These are phyloP conservation scores for Procambarus clarkii DNA, from an alignment of 1,140 invertebrate species.

Conservation along the genomic window DNA sequence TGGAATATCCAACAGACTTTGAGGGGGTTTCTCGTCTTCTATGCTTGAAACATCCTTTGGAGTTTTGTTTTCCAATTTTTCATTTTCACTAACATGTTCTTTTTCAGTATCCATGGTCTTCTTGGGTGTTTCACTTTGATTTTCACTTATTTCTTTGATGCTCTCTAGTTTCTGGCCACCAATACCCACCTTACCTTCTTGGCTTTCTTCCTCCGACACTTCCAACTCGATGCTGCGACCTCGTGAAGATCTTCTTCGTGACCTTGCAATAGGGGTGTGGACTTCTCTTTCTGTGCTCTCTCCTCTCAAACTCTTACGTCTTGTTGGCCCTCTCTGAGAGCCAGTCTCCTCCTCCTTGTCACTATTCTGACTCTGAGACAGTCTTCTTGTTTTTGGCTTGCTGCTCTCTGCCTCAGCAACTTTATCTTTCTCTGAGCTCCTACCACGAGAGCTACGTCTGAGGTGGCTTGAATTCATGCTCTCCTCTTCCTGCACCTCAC, in stretches of 20 bases:
- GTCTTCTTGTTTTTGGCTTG: constrained; percentile 7
- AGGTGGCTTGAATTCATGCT: neutral
- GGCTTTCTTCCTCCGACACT: neutral
- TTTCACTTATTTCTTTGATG: constrained; percentile 39
- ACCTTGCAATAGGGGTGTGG: neutral
- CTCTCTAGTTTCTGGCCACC: constrained; percentile 18
- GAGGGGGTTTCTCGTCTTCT: neutral
- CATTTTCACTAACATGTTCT: neutral
- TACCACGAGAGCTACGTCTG: constrained; percentile 17
- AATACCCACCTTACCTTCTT: neutral
- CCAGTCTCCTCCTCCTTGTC: constrained; percentile 6
- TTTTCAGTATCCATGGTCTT: neutral
- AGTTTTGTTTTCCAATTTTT: neutral
- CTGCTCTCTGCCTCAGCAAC: constrained; percentile 1
- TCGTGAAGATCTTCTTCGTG: neutral
- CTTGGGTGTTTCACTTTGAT: constrained; percentile 20
- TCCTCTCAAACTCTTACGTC: neutral
- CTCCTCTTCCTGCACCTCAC: constrained; percentile 36
- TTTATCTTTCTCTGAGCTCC: constrained; percentile 29
- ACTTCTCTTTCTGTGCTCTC: constrained; percentile 5
- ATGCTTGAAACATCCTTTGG: neutral
- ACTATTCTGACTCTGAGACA: neutral
- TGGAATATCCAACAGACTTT: neutral
- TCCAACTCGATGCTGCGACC: constrained; percentile 12
- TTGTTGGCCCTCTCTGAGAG: neutral